Percentiles rank a stretch among this genome's conserved stretches.
These are phyloP conservation scores for Phylloscopus trochilus DNA, from an alignment of 2,113 vertebrate genomes.

Conservation along the genomic window DNA sequence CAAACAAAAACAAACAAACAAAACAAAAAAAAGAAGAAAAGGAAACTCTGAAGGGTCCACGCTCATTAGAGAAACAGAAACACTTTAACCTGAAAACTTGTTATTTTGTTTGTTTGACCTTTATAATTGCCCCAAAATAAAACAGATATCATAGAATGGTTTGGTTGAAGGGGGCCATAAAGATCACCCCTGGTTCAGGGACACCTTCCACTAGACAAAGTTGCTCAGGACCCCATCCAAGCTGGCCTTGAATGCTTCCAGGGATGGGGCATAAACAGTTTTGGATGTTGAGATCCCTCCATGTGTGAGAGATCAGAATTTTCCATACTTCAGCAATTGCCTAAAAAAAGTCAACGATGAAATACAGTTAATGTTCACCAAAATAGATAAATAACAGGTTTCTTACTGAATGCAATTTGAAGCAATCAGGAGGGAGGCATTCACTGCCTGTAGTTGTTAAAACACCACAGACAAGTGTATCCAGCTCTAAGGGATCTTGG, in stretches of 20 bases:
- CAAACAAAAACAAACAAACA: background rate
- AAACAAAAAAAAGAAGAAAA: background rate
- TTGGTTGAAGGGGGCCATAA: background rate
- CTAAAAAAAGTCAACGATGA: background rate
- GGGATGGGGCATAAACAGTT: background rate
- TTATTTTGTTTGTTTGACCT: background rate
- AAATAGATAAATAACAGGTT: background rate
- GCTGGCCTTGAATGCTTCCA: background rate
- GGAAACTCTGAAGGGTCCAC: background rate
- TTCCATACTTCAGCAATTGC: background rate
- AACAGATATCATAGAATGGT: background rate
- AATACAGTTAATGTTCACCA: background rate
- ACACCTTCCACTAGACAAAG: background rate
- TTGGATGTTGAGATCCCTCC: background rate
- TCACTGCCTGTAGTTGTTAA: background rate
- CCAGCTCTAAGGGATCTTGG: background rate
- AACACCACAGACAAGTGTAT: background rate
- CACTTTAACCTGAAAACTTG: background rate
- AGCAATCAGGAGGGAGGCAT: background rate
- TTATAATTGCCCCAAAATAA: background rate
- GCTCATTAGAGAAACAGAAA: background rate
- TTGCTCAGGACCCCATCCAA: background rate
- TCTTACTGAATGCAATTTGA: background rate
- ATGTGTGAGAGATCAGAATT: background rate
- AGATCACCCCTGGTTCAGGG: background rate